phyloP scores from a whole-genome alignment of 1,140 invertebrate genomes.

The Penaeus chinensis region DNA sequence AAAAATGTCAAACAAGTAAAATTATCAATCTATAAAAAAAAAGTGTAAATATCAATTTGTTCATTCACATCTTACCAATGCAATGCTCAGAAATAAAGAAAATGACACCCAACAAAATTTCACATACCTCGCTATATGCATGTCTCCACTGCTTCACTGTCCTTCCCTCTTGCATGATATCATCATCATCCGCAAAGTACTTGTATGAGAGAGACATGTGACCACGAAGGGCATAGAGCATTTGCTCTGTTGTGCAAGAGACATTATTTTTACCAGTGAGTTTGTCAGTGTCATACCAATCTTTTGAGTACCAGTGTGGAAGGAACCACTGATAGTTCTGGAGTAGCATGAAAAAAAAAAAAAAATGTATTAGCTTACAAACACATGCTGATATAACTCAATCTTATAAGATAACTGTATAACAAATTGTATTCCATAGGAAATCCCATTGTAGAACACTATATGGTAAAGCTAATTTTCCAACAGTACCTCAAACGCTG shows the following conservation, averaged over 20 bases:
- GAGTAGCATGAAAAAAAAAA: background rate
- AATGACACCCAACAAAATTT: background rate
- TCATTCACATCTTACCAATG: too few species aligned
- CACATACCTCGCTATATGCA: slow-evolving; percentile 50
- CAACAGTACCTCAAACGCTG: slow-evolving; percentile 61
- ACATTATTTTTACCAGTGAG: background rate
- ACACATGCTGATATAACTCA: background rate
- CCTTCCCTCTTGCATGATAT: slow-evolving; percentile 75
- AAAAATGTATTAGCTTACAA: background rate
- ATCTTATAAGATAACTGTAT: too few species aligned
- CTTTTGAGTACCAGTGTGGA: slow-evolving; percentile 76
- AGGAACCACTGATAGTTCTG: slow-evolving; percentile 86
- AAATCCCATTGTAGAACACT: too few species aligned
- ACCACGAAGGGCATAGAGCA: slow-evolving; percentile 77
- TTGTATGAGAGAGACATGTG: slow-evolving; percentile 80
- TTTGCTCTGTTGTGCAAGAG: slow-evolving; percentile 47
- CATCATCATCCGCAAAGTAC: slow-evolving; percentile 75
- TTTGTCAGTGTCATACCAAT: slow-evolving; percentile 75
- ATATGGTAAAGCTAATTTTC: background rate
- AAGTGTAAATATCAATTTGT: too few species aligned
- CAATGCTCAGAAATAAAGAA: too few species aligned
- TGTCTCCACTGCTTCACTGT: slow-evolving; percentile 68
- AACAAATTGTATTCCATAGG: too few species aligned
- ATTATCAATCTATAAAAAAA: too few species aligned
- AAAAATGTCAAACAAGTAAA: too few species aligned